Evolutionary conservation across 1,140 invertebrate genomes (phyloP).

Genomic region (Belonocnema kinseyi): DNA sequence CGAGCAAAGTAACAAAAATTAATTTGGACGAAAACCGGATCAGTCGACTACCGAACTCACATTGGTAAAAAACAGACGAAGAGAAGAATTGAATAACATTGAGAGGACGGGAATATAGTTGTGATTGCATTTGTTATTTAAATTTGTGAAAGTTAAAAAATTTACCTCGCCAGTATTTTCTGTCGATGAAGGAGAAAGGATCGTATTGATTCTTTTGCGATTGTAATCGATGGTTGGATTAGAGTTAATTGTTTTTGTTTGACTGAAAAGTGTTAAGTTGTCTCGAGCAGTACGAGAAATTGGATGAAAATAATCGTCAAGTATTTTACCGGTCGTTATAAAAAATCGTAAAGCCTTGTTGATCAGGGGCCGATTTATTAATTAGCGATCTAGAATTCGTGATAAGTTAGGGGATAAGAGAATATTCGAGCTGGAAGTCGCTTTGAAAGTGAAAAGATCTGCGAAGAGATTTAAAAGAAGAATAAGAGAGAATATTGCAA

Average conservation of each 20-base stretch:
- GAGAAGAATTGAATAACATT: no score
- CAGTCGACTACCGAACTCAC: neutral
- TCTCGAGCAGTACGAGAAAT: no score
- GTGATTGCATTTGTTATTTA: no score
- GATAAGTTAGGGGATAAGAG: neutral
- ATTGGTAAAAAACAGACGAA: neutral
- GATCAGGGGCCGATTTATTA: no score
- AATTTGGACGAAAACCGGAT: constrained; percentile 5
- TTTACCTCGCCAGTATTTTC: no score
- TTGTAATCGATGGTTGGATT: neutral
- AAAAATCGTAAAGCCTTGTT: no score
- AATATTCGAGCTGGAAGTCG: neutral
- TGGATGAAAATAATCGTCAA: no score
- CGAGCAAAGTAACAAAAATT: constrained; percentile 13
- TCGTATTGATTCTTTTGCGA: neutral
- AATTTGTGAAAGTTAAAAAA: no score
- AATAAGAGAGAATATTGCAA: constrained; percentile 33
- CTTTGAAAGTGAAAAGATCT: neutral
- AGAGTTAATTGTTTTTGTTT: neutral
- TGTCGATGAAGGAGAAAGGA: no score
- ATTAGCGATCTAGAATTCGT: no score
- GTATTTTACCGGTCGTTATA: no score
- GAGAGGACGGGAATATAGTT: no score
- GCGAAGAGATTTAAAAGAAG: constrained; percentile 25
- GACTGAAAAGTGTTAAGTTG: constrained; percentile 29